Evolutionary conservation across 2,113 vertebrate genomes (phyloP).

Genomic region (Malurus elegans): DNA sequence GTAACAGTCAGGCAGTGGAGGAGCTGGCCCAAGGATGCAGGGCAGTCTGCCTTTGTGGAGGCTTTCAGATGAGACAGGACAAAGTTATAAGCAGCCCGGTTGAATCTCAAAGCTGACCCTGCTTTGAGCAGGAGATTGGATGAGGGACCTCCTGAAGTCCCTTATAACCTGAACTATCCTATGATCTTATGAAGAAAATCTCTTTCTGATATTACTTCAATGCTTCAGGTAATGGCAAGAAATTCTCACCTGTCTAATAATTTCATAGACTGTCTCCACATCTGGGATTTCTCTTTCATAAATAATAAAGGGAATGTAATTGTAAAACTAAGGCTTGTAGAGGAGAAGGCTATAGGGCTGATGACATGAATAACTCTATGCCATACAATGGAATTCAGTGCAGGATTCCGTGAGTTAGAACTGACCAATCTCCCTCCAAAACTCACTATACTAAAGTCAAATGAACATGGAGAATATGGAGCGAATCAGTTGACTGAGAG

Average conservation of each 20-base stretch:
- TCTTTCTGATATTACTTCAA: neutral
- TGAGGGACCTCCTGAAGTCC: neutral
- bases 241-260: neutral
- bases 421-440: neutral
- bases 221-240: neutral
- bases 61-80: neutral
- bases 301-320: neutral
- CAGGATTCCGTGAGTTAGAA: neutral
- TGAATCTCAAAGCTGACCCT: neutral
- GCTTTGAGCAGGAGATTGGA: neutral
- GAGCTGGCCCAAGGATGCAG: neutral
- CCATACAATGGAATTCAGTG: neutral
- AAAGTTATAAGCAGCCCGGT: neutral
- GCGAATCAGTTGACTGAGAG: neutral
- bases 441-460: neutral
- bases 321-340: neutral
- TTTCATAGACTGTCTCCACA: neutral
- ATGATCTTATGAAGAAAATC: neutral
- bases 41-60: neutral
- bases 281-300: neutral
- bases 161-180: neutral
- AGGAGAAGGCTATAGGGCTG: neutral
- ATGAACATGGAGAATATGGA: neutral
- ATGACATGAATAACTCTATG: neutral
- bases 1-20: rapidly evolving